Base-by-base conservation (phyloP, 2,797 vertebrate genomes). In the Rhabdophis nuchalis region DNA sequence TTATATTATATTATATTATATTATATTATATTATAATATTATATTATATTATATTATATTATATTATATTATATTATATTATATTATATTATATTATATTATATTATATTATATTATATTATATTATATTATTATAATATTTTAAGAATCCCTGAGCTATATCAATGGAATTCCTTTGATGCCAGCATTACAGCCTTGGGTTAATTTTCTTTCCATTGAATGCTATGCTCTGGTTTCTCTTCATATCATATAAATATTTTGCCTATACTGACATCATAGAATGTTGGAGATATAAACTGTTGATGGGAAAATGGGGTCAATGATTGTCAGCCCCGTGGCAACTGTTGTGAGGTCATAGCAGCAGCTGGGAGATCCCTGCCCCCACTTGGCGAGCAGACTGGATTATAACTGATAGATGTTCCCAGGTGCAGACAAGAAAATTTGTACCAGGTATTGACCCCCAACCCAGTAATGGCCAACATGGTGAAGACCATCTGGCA, bases 401-500 rank as follows among this genome's bases (percentile, higher is more conserved):
- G 72, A 41, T 82, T 46, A 25, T 25, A 82, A 25, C 20, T 82
- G 72, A 46, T 82, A 82, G 89, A 93, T 88, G 61, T 93, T 61
- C 56, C 57, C 68, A 85, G 72, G 56, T 50, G 87, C 50, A 56
- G 92, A 86, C 82, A 53, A 61, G 50, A 54, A 91, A 93, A 88
- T 56, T 58, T 25, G 13, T 58, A 46, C 68, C 25, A 36, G 56
- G 54, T 86, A 32, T 86, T 4, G 27, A 89, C 64, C 41, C 89
- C 29, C 16, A 86, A 50, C 32, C 57, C 61, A 90, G 7, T 25
- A 54, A 97, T 97, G 96, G 96, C 96, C 1, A 96, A 95, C 29
- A 92, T 96, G 87, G 95, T 96, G 90, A 97, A 96, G 89, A 97
- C 97, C 0, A 97, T 97, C 95, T 97, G 96, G 96, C 97, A 97